Conservation (phyloP, 2,888 invertebrate genomes). For the Tiliacea citrago region DNA sequence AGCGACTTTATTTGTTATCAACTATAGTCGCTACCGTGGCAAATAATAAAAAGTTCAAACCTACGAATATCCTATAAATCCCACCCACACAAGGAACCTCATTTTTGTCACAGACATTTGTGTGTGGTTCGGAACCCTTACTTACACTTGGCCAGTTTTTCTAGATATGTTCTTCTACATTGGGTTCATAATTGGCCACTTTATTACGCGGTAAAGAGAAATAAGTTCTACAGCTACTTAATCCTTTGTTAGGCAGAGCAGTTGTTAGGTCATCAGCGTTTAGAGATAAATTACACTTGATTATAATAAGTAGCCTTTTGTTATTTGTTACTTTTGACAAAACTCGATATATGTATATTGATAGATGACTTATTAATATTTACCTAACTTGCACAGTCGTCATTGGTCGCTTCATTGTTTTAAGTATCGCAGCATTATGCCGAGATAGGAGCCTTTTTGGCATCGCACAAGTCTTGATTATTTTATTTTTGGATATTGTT, state of each 20-base stretch:
- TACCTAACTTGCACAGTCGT: not conserved
- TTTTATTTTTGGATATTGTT: too few species aligned
- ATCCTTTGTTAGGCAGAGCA: slow-evolving; percentile 34
- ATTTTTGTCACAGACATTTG: too few species aligned
- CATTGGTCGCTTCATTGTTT: not conserved
- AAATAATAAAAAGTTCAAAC: not conserved
- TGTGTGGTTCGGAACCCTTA: too few species aligned
- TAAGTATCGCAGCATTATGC: too few species aligned
- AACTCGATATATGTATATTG: slow-evolving; percentile 35
- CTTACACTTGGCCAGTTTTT: not conserved
- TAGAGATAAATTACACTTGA: slow-evolving; percentile 23
- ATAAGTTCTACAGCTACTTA: not conserved
- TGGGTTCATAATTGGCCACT: slow-evolving; percentile 38
- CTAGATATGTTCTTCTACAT: not conserved
- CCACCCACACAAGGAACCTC: not conserved
- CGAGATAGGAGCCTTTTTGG: too few species aligned
- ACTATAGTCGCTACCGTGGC: too few species aligned
- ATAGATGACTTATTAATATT: slow-evolving; percentile 7
- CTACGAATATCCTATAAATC: too few species aligned
- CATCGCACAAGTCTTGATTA: too few species aligned
- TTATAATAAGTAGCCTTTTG: slow-evolving; percentile 23
- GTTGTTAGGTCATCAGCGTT: slow-evolving; percentile 27
- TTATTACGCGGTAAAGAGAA: slow-evolving; percentile 14
- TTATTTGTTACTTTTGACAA: slow-evolving; percentile 11
- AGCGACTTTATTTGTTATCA: too few species aligned